Percentiles rank a stretch among this genome's conserved stretches.
phyloP scores from a whole-genome alignment of 2,888 invertebrate genomes.

The Drosophila limbata region DNA sequence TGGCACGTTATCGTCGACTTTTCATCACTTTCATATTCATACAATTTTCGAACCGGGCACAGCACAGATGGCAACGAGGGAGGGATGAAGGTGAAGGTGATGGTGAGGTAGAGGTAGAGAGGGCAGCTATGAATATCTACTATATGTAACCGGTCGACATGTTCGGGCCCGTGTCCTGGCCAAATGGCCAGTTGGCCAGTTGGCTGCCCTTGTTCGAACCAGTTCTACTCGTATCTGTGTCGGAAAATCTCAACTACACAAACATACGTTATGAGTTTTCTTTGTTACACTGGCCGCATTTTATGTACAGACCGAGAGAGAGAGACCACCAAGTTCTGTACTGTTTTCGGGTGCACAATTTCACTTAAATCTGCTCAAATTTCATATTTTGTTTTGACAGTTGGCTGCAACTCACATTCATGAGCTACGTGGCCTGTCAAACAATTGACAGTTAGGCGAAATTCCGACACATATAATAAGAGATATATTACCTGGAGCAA shows the following conservation, averaged over 20 bases:
- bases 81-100: neutral
- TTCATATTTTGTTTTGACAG: slow-evolving; percentile 74
- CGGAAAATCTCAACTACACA: slow-evolving; percentile 75
- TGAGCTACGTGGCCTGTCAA: slow-evolving; percentile 18
- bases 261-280: slow-evolving; percentile 77
- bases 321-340: neutral
- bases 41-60: slow-evolving; percentile 67
- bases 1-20: slow-evolving; percentile 81
- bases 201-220: slow-evolving; percentile 26
- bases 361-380: slow-evolving; percentile 69
- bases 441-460: slow-evolving; percentile 56
- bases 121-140: slow-evolving; percentile 41
- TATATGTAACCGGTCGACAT: slow-evolving; percentile 45
- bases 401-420: slow-evolving; percentile 18
- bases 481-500: neutral
- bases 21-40: slow-evolving; percentile 82
- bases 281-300: slow-evolving; percentile 62
- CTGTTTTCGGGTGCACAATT: slow-evolving; percentile 35
- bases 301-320: slow-evolving; percentile 19
- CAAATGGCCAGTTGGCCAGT: neutral
- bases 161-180: slow-evolving; percentile 26
- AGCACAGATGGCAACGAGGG: neutral
- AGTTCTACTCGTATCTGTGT: slow-evolving; percentile 66
- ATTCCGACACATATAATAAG: neutral
- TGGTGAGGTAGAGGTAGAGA: neutral